Conservation (phyloP, 2,113 vertebrate species). For the Chlamydotis undulata region DNA sequence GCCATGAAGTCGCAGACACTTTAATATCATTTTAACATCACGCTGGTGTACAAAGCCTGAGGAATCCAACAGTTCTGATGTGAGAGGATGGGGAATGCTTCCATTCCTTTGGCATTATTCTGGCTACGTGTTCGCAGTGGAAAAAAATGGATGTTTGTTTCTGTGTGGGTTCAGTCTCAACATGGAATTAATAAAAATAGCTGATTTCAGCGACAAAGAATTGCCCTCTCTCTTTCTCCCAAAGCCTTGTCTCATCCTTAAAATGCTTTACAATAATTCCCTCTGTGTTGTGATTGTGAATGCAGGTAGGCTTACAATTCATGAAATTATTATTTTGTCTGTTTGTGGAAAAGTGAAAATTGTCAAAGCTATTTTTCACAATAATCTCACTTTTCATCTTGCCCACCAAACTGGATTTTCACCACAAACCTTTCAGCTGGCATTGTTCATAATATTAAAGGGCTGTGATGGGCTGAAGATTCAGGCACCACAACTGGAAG, state of each 20-base stretch:
- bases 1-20: background rate
- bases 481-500: background rate
- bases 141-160: background rate
- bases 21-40: background rate
- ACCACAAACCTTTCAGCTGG: background rate
- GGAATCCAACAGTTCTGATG: background rate
- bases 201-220: background rate
- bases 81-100: background rate
- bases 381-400: background rate
- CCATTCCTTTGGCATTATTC: background rate
- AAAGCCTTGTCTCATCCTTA: background rate
- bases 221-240: background rate
- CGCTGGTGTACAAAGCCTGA: background rate
- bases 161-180: background rate
- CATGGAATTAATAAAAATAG: background rate
- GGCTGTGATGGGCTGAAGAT: background rate
- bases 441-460: fast-evolving
- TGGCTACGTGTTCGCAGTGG: background rate
- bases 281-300: background rate
- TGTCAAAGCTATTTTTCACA: background rate
- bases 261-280: background rate
- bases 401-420: background rate
- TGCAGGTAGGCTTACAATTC: background rate
- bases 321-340: background rate
- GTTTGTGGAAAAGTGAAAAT: background rate